Percentiles rank a stretch among this genome's conserved stretches.
phyloP scores from a whole-genome alignment of 2,113 vertebrate genomes.

The Bambusicola thoracicus region DNA sequence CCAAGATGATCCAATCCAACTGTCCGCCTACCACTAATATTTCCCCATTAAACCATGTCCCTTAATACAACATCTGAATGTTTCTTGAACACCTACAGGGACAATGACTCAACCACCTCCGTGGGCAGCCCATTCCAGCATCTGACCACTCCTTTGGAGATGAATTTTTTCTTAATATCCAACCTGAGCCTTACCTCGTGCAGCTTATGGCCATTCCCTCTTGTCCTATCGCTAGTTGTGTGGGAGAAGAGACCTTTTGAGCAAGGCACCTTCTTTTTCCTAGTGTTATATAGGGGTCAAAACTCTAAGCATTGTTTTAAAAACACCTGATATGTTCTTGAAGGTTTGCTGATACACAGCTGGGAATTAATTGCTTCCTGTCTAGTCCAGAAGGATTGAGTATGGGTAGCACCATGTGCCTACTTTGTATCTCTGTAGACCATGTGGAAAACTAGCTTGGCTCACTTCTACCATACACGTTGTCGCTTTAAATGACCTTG shows the following conservation, averaged over 20 bases:
- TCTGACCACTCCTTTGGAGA: too few species aligned
- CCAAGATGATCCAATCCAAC: too few species aligned
- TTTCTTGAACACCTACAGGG: too few species aligned
- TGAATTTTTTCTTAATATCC: too few species aligned
- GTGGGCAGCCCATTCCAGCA: too few species aligned
- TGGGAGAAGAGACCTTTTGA: neutral
- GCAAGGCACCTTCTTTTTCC: neutral
- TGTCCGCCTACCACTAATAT: too few species aligned
- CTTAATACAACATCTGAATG: too few species aligned
- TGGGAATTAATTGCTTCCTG: neutral
- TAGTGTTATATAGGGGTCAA: neutral
- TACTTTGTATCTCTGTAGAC: neutral
- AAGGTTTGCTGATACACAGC: rapidly evolving
- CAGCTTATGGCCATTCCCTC: too few species aligned
- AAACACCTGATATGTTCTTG: neutral
- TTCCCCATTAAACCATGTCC: too few species aligned
- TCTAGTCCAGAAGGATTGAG: neutral
- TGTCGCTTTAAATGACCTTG: rapidly evolving
- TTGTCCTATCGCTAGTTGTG: too few species aligned
- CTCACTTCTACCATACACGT: neutral
- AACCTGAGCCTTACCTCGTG: too few species aligned
- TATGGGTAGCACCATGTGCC: rapidly evolving
- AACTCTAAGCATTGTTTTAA: neutral
- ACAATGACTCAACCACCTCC: too few species aligned
- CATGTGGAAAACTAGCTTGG: neutral